Evolutionary conservation across 2,888 invertebrate species (phyloP), one percentile per base, ranked within the genome.

Genomic region (Epinotia nisella): DNA sequence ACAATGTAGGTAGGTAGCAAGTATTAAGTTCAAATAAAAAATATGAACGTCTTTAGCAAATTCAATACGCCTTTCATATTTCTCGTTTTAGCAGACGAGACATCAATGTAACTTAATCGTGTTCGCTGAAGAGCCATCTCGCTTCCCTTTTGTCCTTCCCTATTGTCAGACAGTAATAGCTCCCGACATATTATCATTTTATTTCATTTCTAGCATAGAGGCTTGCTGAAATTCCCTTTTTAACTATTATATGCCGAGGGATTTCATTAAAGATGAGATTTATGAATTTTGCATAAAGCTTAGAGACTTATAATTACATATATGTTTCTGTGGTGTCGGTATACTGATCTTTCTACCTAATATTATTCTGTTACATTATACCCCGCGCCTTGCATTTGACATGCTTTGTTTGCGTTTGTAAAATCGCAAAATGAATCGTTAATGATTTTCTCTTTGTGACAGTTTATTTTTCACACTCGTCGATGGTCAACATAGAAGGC

Each of bases 141-240:
- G 85, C 84, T 85, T 85, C 87, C 85, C 85, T 86, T 91, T 92
- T 91, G 90, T 90, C 85, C 82, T 82, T 76, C 85, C 84, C 90
- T 78, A 90, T 91, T 92, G 90, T 91, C 77, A 84, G 82, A 83
- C 80, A 76, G 86, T 88, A 85, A 88, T 87, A 83, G 86, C 87
- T 85, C 81, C 82, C 81, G 83, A 89, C 88, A 86, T 91, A 90
- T 88, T 90, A 88, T 85, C 88, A 84, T 91, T 89, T 91, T 89
- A 90, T 91, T 90, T 90, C 88, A 84, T 90, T 87, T 89, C 87
- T 83, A 79, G 78, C 80, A 79, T n/a, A n/a, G n/a, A 81, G 81
- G 80, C 80, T 86, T 86, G 87, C 86, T 87, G 83, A 88, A 86
- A 90, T 87, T 90, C 85, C 79, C 88, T 87, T 89, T 83, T 87